Evolutionary conservation across 2,113 vertebrate genomes (phyloP), one percentile per base, ranked within the genome.

Genomic region (Eublepharis macularius): DNA sequence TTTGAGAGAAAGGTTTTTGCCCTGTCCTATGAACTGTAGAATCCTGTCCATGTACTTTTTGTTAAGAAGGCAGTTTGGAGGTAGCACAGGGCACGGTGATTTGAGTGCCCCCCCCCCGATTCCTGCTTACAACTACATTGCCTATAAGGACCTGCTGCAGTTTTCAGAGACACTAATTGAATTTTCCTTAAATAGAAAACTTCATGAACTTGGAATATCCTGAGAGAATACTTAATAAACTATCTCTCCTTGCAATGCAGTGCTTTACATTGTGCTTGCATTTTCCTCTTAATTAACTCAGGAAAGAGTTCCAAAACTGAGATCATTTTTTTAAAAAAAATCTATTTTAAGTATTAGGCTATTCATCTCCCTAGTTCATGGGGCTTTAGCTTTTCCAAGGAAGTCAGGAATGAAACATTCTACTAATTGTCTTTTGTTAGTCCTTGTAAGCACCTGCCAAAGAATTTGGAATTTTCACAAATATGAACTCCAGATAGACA

Each of bases 141-240:
- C 41, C 41, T 47, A 10, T 34, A 77, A 36, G 72, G n/a, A n/a
- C 75, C 4, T 60, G 72, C 41, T 80, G 10, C 76, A 81, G 16
- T 78, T 86, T 86, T 68, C 39, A 79, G 16, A 7, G 63, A 68
- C 36, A 75, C 47, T 72, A 17, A 60, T 69, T 49, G 32, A 72
- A 3, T 77, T 90, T 86, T 88, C 63, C 81, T 68, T 73, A 84
- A 80, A 45, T 45, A 65, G 57, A 88, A 57, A 76, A 72, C 29
- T 75, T 4, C 54, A 76, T 66, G 57, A 84, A 39, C 41, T 26
- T 66, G 34, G 39, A 81, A 0, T 0, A 45, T 82, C 2, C 10
- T 60, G 4, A 69, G 32, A 65, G 69, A 89, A 84, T 69, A 49
- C 41, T 86, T 83, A 9, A 90, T 73, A 73, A 74, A 16, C n/a